Evolutionary conservation across 1,140 invertebrate genomes (phyloP), one percentile per base, ranked within the genome.

Genomic region (Pseudachorutes palmiensis): DNA sequence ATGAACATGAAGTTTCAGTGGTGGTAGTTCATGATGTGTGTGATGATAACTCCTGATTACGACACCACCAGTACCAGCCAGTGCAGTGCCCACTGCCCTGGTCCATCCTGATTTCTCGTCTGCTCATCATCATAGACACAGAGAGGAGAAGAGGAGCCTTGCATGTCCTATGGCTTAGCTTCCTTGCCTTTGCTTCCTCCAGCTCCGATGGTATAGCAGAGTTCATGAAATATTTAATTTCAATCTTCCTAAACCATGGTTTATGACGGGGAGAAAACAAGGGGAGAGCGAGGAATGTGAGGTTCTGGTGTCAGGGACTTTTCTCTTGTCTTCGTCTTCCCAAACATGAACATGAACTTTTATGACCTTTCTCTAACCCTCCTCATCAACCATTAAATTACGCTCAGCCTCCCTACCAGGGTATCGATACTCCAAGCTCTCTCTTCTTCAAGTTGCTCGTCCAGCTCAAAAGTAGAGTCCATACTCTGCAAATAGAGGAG

Each of bases 191-290:
- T n/a, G n/a, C 51, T 22, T 55, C 51, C 51, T 24, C 12, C 12
- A 5, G 3, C 51, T 55, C 51, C 51, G 24, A 24, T n/a, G n/a
- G n/a, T n/a, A n/a, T n/a, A n/a, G n/a, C n/a, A n/a, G 61, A 32
- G 32, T 69, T 69, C 68, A 69, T 69, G 64, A 69, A 69, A 69
- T 69, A 69, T 69, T 69, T 69, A 69, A 69, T 69, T 69, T 69
- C 68, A 69, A 69, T 69, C 68, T 69, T 59, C 64, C 68, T 69
- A 69, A 69, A 69, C 64, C 68, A 69, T 69, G 62, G 64, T 69
- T 69, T 69, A 69, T 69, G 68, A 69, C 61, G 64, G n/a, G n/a
- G 33, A 65, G 55, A 59, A 62, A 62, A 45, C 19, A 41, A 62
- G 30, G 36, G 51, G 31, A 66, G 28, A 24, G 31, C 28, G 24